A percentile compares a stretch with the other conserved stretches of the same genome.
Conservation (phyloP, 2,888 invertebrate species). For the Diploptera punctata region DNA sequence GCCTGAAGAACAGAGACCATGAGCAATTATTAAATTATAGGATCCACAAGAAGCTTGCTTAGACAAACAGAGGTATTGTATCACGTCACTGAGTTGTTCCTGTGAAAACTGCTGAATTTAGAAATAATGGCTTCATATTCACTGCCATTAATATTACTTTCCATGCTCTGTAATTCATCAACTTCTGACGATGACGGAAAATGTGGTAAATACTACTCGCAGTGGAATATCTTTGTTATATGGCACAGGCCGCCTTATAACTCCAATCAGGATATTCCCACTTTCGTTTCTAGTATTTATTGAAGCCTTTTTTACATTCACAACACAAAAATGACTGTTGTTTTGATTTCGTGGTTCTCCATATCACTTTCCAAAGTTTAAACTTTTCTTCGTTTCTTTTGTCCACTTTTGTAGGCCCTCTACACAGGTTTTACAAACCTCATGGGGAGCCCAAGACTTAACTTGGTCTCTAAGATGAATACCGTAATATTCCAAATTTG, state of each 20-base stretch:
- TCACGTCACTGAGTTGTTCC: not conserved
- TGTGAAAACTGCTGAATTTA: not conserved
- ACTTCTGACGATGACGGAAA: no score
- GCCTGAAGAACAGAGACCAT: no score
- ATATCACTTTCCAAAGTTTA: not conserved
- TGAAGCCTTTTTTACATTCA: not conserved
- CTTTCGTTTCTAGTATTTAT: no score
- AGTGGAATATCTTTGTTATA: no score
- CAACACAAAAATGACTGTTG: not conserved
- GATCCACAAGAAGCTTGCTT: no score
- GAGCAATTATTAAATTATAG: no score
- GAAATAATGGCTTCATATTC: not conserved
- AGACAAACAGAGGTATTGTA: no score
- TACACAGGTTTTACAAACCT: not conserved
- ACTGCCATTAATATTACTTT: no score
- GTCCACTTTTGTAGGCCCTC: not conserved
- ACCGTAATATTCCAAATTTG: not conserved
- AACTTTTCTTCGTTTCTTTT: not conserved
- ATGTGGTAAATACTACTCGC: no score
- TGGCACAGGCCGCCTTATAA: conserved; percentile 2
- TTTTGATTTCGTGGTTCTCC: not conserved
- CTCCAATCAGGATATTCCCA: no score
- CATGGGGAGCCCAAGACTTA: not conserved
- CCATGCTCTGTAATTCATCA: no score
- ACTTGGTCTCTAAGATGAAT: no score